phyloP scores from a whole-genome alignment of 2,888 invertebrate genomes.

The Rotaria macrura region DNA sequence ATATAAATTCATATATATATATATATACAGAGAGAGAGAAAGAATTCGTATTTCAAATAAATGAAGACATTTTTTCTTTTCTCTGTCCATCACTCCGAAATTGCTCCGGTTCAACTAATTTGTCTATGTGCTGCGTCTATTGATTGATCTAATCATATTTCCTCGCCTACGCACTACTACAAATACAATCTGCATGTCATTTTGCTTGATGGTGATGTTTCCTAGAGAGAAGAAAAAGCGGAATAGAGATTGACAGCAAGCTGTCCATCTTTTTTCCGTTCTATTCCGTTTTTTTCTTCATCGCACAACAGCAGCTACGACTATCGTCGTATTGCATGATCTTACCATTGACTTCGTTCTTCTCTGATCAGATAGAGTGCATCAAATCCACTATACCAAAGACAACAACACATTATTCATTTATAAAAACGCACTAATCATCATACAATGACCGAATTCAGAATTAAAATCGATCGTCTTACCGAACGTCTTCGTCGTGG shows the following conservation, averaged over 20 bases:
- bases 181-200: constrained; percentile 8
- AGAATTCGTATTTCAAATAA: too few species aligned
- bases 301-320: neutral
- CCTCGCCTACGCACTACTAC: neutral
- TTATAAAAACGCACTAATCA: neutral
- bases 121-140: neutral
- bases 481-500: neutral
- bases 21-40: neutral
- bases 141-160: neutral
- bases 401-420: neutral
- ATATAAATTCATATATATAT: neutral
- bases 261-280: neutral
- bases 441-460: neutral
- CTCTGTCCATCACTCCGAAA: neutral
- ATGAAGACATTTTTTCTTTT: too few species aligned
- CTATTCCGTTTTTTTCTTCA: neutral
- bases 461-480: neutral
- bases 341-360: neutral
- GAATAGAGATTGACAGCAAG: neutral
- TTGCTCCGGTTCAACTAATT: neutral
- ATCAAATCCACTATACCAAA: neutral
- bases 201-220: neutral
- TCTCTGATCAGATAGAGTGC: neutral
- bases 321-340: neutral
- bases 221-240: neutral